Evolutionary conservation across 2,888 invertebrate species (phyloP), one percentile per base, ranked within the genome.

Genomic region (Apomyelois bistriatella): DNA sequence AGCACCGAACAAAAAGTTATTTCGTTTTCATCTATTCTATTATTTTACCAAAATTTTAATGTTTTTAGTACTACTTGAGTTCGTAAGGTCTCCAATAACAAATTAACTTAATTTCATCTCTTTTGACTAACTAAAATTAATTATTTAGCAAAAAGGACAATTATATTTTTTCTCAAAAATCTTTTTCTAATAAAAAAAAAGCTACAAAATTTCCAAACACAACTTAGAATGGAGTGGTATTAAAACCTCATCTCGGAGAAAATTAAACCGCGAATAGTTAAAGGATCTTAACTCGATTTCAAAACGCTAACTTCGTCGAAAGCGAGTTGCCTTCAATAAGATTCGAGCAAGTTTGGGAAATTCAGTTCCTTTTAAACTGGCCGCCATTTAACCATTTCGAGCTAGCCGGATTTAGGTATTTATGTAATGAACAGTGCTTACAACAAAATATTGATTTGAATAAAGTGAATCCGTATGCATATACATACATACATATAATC

Each of bases 261-360:
- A 84, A 82, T 84, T 83, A 79, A 83, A 83, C 83, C 82, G 64
- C 80, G 75, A 84, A 81, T 85, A 83, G 82, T 84, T 83, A 86
- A 85, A 84, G 81, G 80, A 71, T 82, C 82, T 84, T 82, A 84
- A 85, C 83, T 83, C 71, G 77, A 85, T 85, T 86, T 74, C 67
- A 70, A 80, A 85, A 81, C 77, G 76, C 72, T 78, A 85, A 85
- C 83, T 85, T 82, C 75, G 74, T 74, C 68, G 69, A 79, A 76
- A 81, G 73, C 69, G 75, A 76, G 73, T 76, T 79, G 77, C 65
- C 80, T 84, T 80, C 79, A 82, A 82, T 80, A 77, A 79, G 80
- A 83, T 82, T 81, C 74, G 66, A 72, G 66, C 68, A 80, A 84
- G 76, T 85, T 84, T 68, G 65, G 65, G 70, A 79, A 82, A 81